Evolutionary conservation across 2,113 vertebrate species (phyloP).

Genomic region (Gobiocypris rarus): DNA sequence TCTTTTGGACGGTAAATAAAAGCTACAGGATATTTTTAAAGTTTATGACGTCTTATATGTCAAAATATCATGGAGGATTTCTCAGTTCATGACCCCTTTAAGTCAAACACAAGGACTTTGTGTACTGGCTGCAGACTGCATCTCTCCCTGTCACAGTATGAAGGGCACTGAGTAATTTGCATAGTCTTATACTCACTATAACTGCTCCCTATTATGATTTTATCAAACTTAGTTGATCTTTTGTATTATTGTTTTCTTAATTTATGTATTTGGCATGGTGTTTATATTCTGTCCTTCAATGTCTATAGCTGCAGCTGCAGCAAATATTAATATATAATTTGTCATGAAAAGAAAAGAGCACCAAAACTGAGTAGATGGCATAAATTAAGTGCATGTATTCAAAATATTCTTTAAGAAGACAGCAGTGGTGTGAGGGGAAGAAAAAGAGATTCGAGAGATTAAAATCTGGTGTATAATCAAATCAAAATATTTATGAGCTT

Average conservation of each 20-base stretch:
- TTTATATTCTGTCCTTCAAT: neutral
- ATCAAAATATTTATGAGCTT: conserved; percentile 18
- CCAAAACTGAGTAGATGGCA: neutral
- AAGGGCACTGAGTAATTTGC: conserved; percentile 6
- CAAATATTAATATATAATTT: neutral
- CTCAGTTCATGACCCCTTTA: too few relatives aligned
- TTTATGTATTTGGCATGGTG: neutral
- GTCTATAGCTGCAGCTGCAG: neutral
- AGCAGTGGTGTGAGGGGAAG: neutral
- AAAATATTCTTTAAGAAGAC: neutral
- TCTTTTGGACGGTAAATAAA: too few relatives aligned
- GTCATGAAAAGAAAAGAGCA: neutral
- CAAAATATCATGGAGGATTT: too few relatives aligned
- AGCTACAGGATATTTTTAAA: too few relatives aligned
- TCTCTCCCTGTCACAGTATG: neutral
- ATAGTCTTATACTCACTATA: neutral
- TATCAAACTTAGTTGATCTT: neutral
- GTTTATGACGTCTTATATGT: too few relatives aligned
- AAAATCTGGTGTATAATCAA: conserved; percentile 2
- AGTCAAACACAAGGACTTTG: neutral
- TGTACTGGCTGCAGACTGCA: neutral
- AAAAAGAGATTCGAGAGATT: conserved; percentile 11
- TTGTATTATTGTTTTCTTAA: conserved; percentile 9
- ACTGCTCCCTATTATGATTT: neutral
- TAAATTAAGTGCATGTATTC: conserved; percentile 18